These are phyloP conservation scores for Acrossocheilus fasciatus DNA, from an alignment of 2,797 vertebrate genomes.

Conservation along the genomic window DNA sequence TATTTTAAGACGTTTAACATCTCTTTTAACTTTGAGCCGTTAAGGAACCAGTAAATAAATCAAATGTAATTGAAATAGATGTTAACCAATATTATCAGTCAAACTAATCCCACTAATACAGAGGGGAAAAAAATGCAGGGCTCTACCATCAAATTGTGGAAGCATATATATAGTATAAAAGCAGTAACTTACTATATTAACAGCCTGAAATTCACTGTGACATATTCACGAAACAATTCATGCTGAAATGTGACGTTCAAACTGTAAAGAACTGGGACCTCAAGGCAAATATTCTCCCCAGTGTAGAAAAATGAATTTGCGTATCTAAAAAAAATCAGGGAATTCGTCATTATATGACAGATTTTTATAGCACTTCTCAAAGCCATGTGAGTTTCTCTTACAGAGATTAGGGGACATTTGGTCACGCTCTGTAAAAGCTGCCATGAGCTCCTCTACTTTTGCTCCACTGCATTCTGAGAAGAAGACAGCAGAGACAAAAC, in stretches of 20 bases:
- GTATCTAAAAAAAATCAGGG: not conserved
- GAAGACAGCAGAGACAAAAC: not conserved
- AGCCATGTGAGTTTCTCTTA: conserved; percentile 19
- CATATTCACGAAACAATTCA: not conserved
- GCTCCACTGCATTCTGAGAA: conserved; percentile 20
- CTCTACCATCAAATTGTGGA: too few relatives aligned
- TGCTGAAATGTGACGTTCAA: not conserved
- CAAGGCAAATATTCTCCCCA: not conserved
- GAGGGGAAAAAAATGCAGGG: too few relatives aligned
- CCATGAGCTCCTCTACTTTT: conserved; percentile 28
- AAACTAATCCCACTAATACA: too few relatives aligned
- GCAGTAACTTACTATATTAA: not conserved
- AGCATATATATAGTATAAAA: too few relatives aligned
- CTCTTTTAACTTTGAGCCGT: not conserved
- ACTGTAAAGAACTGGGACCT: not conserved
- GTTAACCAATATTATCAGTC: too few relatives aligned
- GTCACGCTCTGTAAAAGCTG: conserved; percentile 29
- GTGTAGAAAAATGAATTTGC: conserved; percentile 1
- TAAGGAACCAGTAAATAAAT: too few relatives aligned
- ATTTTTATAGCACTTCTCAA: conserved; percentile 32
- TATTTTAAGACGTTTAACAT: not conserved
- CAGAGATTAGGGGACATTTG: conserved; percentile 42
- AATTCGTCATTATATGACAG: not conserved
- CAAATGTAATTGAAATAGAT: too few relatives aligned
- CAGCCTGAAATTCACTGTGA: not conserved